These are phyloP conservation scores for Aurelia sp. DNA, from an alignment of 30 jellyfish, hydroid and myxozoan genomes.

Conservation along the genomic window DNA sequence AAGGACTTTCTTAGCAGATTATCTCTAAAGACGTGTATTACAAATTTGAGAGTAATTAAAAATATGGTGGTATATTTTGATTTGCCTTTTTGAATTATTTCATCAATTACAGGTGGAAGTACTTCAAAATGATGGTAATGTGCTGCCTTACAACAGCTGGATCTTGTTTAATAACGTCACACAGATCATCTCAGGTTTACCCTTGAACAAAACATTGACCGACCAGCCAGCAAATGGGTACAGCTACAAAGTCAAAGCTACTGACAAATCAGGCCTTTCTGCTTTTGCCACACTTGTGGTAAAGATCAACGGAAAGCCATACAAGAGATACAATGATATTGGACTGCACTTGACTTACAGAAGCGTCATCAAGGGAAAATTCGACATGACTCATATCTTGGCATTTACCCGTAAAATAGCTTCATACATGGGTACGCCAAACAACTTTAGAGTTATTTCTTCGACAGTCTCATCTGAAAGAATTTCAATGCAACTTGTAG, in stretches of 20 bases:
- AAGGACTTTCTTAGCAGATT: no score
- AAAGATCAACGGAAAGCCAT: conserved; percentile 49
- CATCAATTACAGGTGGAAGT: conserved; percentile 15
- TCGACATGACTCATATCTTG: conserved; percentile 34
- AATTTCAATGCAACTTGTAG: conserved; percentile 20
- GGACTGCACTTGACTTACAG: conserved; percentile 17
- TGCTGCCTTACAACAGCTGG: conserved; percentile 62
- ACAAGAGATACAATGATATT: conserved; percentile 24
- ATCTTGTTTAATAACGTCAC: conserved; percentile 48
- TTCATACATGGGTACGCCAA: conserved; percentile 30
- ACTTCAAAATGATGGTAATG: conserved; percentile 27
- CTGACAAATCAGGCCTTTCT: conserved; percentile 75
- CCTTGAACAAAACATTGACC: conserved; percentile 50
- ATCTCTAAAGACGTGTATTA: no score
- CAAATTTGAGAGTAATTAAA: no score
- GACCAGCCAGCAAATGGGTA: conserved; percentile 81
- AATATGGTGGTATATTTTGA: no score
- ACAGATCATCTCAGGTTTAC: conserved; percentile 81
- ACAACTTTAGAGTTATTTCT: conserved; percentile 28
- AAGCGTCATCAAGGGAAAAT: conserved; percentile 3
- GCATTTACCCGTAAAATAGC: conserved; percentile 69
- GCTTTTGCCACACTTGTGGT: conserved; percentile 54
- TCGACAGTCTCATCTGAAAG: conserved; percentile 3
- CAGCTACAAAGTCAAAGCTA: conserved; percentile 75
- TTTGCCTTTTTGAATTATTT: no score